These are phyloP conservation scores for human (Homo sapiens) DNA, from an alignment of 2,113 vertebrate species.

Conservation along the genomic window DNA sequence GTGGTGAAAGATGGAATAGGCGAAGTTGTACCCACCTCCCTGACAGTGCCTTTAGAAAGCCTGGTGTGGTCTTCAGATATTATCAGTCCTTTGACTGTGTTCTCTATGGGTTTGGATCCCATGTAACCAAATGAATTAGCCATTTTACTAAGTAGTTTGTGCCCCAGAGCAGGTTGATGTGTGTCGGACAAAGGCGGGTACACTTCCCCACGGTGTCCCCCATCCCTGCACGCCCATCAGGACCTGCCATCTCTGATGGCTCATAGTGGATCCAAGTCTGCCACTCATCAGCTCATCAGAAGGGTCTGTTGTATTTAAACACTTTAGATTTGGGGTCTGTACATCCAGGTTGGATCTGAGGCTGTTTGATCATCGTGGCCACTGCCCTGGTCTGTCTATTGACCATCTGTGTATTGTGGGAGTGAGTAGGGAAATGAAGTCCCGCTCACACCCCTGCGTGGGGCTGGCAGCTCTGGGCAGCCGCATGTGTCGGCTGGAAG, in stretches of 20 bases:
- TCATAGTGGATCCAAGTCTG: neutral
- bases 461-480: neutral
- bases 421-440: neutral
- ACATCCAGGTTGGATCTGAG: neutral
- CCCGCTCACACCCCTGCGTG: fast-evolving
- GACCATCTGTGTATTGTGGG: neutral
- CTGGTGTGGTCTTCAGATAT: neutral
- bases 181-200: neutral
- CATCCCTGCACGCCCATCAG: fast-evolving
- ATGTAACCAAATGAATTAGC: neutral
- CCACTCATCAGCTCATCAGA: neutral
- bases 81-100: neutral
- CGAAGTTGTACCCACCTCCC: neutral
- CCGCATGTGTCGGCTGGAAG: fast-evolving
- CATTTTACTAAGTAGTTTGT: conserved; percentile 12
- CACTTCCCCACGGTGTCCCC: fast-evolving
- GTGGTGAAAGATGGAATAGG: conserved; percentile 71
- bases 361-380: neutral
- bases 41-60: neutral
- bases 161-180: neutral
- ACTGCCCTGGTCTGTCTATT: fast-evolving
- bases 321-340: neutral
- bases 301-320: neutral
- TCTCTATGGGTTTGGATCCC: neutral
- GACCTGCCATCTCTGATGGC: neutral